phyloP scores from a whole-genome alignment of 2,888 invertebrate genomes.

The Tetropium fuscum region DNA sequence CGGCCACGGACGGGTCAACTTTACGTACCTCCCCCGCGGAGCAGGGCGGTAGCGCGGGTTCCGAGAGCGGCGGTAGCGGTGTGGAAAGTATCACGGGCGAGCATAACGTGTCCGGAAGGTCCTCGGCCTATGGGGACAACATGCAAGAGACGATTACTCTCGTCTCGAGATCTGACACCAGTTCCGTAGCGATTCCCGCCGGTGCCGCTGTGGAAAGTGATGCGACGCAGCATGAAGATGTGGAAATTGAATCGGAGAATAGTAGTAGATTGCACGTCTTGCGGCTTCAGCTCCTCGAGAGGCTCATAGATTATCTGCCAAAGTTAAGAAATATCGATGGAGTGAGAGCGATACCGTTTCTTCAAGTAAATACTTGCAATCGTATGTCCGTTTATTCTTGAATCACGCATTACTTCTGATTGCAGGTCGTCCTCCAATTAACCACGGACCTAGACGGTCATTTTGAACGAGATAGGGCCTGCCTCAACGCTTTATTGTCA shows the following conservation, averaged over 20 bases:
- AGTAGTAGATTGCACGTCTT: conserved; percentile 73
- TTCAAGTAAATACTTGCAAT: conserved; percentile 70
- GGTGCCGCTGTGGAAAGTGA: conserved; percentile 52
- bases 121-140: conserved; percentile 90
- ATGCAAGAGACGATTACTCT: conserved; percentile 69
- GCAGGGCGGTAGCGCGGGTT: conserved; percentile 74
- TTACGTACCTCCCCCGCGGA: conserved; percentile 87
- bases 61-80: conserved; percentile 92
- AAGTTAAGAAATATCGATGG: conserved; percentile 83
- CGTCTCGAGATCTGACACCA: conserved; percentile 70
- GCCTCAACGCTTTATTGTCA: conserved; percentile 80
- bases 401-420: conserved; percentile 4
- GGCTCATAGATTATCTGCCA: conserved; percentile 82
- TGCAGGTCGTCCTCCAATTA: conserved; percentile 85
- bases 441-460: conserved; percentile 90
- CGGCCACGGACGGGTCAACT: conserved; percentile 94
- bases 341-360: conserved; percentile 88
- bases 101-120: conserved; percentile 80
- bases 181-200: conserved; percentile 59
- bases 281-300: conserved; percentile 78
- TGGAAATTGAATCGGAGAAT: conserved; percentile 61
- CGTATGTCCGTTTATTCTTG: background rate
- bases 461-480: conserved; percentile 82
- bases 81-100: conserved; percentile 93
- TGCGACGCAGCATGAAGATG: conserved; percentile 53